Evolutionary conservation across 2,113 vertebrate genomes (phyloP), one percentile per base, ranked within the genome.

Genomic region (Struthio camelus): DNA sequence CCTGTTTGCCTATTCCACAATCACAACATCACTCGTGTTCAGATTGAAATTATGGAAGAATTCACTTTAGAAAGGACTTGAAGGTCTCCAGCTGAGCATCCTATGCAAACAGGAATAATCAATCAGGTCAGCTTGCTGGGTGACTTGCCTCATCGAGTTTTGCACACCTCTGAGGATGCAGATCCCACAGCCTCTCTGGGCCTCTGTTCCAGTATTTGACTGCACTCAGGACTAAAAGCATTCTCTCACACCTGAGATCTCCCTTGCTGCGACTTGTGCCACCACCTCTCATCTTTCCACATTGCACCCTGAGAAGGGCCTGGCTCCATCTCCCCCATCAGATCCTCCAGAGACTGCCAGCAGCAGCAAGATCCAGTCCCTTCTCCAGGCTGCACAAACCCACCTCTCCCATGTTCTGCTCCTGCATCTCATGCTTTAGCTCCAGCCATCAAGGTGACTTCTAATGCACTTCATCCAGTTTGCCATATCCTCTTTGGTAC

Each of bases 261-360:
- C 23, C 27, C 40, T 44, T 9, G 25, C 38, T 28, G 64, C 23
- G 25, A 25, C 7, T 48, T 23, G 58, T 65, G 32, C 48, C 46
- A 1, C 62, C 16, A 36, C 28, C 61, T 54, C 42, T 51, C 44
- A 11, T 9, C 14, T 67, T 51, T 32, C 38, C 53, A 4, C 42
- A 2, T 32, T 0, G 9, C 7, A 6, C 7, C 23, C 53, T 5
- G 3, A 14, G 20, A 17, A 46, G 2, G 38, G 5, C 1, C 44
- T 0, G 1, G 51, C 3, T 36, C 70, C 9, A 1, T 3, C 40
- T 40, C 19, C 61, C 9, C 34, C 17, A 0, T 0, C n/a, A n/a
- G n/a, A n/a, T 59, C 83, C 38, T 28, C 17, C 0, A 10, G 65
- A 65, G 36, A 78, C 32, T 36, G 24, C 11, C 25, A 46, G 36